Conservation (phyloP, 2,797 vertebrate genomes). For the Smutsia gigantea region DNA sequence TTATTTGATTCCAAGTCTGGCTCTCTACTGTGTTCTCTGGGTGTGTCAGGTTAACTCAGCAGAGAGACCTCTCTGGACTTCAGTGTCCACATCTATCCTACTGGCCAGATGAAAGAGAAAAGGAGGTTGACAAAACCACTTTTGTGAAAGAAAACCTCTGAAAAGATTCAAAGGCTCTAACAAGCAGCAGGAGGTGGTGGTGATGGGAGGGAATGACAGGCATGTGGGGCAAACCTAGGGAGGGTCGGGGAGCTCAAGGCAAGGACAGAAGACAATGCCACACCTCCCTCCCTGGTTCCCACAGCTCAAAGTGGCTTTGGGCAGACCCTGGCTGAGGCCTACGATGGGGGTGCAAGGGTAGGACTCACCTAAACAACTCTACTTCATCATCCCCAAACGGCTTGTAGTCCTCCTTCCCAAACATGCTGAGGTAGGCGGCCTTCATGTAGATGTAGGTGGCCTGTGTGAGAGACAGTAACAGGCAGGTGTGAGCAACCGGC, state of each 20-base stretch:
- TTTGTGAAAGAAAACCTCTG: background rate
- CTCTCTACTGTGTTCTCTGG: background rate
- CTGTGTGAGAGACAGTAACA: conserved; percentile 82
- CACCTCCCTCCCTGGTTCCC: background rate
- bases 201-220: background rate
- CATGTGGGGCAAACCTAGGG: background rate
- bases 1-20: background rate
- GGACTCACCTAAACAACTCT: conserved; percentile 93
- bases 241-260: background rate
- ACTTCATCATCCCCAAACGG: conserved; percentile 93
- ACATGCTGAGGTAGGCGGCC: conserved; percentile 98
- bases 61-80: background rate
- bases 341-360: rapidly evolving
- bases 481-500: background rate
- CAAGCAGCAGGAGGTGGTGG: background rate
- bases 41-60: background rate
- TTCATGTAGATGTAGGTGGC: conserved; percentile 99
- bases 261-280: background rate
- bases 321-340: background rate
- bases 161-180: background rate
- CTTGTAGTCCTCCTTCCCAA: conserved; percentile 93
- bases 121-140: background rate
- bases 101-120: background rate
- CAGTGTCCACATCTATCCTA: background rate
- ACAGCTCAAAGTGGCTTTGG: background rate